phyloP scores from a whole-genome alignment of 2,797 vertebrate species.

The Okamejei kenojei region DNA sequence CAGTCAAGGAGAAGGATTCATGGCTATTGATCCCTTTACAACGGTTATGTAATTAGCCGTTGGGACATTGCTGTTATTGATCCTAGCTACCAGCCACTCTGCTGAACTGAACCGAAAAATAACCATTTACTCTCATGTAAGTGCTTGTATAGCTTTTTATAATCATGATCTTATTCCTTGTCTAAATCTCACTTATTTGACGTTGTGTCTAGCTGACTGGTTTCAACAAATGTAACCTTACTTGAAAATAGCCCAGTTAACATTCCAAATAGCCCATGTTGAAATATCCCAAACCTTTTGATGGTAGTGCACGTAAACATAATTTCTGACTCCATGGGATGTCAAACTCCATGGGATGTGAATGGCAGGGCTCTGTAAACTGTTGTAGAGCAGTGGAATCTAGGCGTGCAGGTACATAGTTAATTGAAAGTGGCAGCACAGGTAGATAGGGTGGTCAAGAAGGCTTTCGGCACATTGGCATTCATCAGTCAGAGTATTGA shows the following conservation, averaged over 20 bases:
- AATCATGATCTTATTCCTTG: background rate
- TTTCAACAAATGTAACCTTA: background rate
- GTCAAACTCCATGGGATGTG: background rate
- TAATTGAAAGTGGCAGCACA: no score
- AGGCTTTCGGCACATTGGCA: no score
- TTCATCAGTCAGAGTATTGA: no score
- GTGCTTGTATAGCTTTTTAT: conserved; percentile 15
- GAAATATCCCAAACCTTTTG: background rate
- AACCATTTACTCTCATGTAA: background rate
- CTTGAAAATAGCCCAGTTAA: background rate
- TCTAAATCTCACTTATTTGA: background rate
- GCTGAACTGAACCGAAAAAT: background rate
- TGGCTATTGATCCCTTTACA: background rate
- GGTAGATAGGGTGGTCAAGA: no score
- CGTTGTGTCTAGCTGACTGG: background rate
- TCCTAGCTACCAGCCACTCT: background rate
- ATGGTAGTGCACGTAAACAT: background rate
- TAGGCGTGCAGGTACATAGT: no score
- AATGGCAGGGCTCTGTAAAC: no score
- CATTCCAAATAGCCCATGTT: background rate
- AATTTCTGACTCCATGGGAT: background rate
- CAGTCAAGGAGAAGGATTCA: background rate
- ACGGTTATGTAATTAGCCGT: background rate
- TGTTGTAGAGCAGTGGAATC: no score
- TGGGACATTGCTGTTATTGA: background rate